Base-by-base conservation (phyloP, 2,797 vertebrate species). In the Enteromius paludinosus region DNA sequence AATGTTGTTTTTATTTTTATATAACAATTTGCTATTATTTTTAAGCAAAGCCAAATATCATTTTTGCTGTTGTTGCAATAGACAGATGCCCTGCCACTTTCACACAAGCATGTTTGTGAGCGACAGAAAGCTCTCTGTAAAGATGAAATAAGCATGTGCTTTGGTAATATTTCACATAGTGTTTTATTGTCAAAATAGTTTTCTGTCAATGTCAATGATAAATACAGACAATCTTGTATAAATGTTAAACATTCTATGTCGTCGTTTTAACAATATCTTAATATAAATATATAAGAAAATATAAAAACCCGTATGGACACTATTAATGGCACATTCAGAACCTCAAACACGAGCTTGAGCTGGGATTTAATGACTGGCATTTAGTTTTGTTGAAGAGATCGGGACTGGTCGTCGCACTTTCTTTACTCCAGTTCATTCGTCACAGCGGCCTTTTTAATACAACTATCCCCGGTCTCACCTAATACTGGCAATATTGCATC, bases 101-200 rank as follows among this genome's bases (percentile, higher is more conserved):
- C 11, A 14, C 23, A 59, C 23, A 28, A 14, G 59, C 3, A 28
- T 28, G 28, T 73, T 15, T 35, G 47, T 23, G 49, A 54, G 18
- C 4, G 0, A 49, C 10, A 52, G 4, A 70, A 25, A 71, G 15
- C 4, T 52, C 9, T 62, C 9, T 77, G 41, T 25, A 20, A 47
- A 62, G 3, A 9, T 20, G 18, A 56, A 56, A 56, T n/a, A 9
- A 4, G 5, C 23, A 15, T 1, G 49, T 6, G 12, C 52, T n/a
- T 61, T 49, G 35, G 43, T 38, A 23, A 81, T 33, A 70, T 72
- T 73, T 49, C 41, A 81, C 14, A 17, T 25, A 54, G 43, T 43
- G 43, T 77, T 85, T 85, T 85, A 81, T 78, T 81, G 41, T 15
- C 56, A 78, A 85, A 84, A 85, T 77, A 77, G 30, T 70, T 62